phyloP scores from a whole-genome alignment of 2,888 invertebrate genomes.

The Podotricha telesiphe region DNA sequence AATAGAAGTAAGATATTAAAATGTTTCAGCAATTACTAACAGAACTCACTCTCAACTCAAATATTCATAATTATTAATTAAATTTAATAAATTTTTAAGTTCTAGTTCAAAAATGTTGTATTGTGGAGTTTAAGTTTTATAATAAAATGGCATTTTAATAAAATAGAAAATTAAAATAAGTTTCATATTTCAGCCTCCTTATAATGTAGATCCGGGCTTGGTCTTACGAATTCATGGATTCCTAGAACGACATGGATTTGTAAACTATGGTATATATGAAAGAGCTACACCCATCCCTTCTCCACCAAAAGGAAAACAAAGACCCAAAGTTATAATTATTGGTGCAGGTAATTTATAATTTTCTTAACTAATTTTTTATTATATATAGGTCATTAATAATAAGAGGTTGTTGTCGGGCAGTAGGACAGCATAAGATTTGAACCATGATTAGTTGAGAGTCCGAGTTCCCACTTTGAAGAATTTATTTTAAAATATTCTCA shows the following conservation, averaged over 20 bases:
- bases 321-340: conserved; percentile 87
- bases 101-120: no score
- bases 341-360: conserved; percentile 86
- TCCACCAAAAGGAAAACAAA: conserved; percentile 83
- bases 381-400: no score
- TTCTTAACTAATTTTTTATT: no score
- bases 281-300: conserved; percentile 88
- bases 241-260: conserved; percentile 97
- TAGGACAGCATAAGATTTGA: no score
- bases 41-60: no score
- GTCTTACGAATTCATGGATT: conserved; percentile 94
- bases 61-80: no score
- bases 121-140: neutral
- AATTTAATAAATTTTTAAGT: no score
- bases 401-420: no score
- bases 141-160: neutral
- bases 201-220: conserved; percentile 94
- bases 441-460: no score
- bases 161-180: neutral
- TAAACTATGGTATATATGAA: conserved; percentile 98
- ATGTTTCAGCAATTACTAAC: no score
- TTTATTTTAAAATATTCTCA: no score
- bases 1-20: conserved; percentile 82
- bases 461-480: no score
- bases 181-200: conserved; percentile 87